These are phyloP conservation scores for Margarornis squamiger DNA, from an alignment of 2,797 vertebrate genomes.

Conservation along the genomic window DNA sequence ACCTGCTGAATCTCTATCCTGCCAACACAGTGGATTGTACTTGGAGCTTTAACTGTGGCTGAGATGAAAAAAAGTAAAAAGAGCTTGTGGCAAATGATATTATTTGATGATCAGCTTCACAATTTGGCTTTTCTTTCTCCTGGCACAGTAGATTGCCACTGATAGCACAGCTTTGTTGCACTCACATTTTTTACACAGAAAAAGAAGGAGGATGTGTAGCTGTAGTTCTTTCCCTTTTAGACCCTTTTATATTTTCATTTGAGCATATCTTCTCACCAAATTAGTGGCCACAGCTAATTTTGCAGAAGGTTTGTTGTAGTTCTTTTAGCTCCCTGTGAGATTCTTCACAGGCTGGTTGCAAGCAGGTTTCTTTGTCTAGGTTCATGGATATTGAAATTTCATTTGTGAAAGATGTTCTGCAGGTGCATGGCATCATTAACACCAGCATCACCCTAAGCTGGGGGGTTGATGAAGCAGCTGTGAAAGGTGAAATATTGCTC, in stretches of 20 bases:
- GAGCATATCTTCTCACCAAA: not conserved
- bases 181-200: not conserved
- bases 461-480: not conserved
- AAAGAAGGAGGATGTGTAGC: not conserved
- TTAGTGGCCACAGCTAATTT: not conserved
- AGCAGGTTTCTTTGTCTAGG: not conserved
- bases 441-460: not conserved
- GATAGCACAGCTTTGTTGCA: not conserved
- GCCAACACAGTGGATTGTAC: not conserved
- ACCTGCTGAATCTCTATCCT: conserved; percentile 48
- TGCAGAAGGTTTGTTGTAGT: not conserved
- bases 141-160: not conserved
- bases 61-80: not conserved
- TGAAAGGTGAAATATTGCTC: not conserved
- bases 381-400: not conserved
- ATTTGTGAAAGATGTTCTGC: not conserved
- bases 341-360: not conserved
- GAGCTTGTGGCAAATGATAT: not conserved
- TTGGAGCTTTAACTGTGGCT: not conserved
- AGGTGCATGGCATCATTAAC: not conserved
- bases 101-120: not conserved
- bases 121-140: not conserved
- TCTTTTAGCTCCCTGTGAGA: not conserved
- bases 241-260: not conserved
- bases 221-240: not conserved